A percentile compares a stretch with the other conserved stretches of the same genome.
These are phyloP conservation scores for Acronicta leporina DNA, from an alignment of 2,888 invertebrate genomes.

Conservation along the genomic window DNA sequence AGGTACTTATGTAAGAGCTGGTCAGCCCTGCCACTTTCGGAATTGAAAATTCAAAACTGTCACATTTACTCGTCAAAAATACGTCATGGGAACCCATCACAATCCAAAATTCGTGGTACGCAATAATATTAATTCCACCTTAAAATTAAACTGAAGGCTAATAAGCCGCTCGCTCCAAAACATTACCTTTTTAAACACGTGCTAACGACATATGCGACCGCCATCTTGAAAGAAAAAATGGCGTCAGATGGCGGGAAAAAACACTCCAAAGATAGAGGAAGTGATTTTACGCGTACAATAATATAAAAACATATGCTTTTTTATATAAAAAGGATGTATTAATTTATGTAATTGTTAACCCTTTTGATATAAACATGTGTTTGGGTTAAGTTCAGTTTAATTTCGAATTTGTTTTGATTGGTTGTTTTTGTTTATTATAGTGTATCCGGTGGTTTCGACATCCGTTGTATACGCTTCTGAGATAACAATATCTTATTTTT, in stretches of 20 bases:
- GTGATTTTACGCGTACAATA: conserved; percentile 85
- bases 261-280: conserved; percentile 83
- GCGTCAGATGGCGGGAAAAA: conserved; percentile 83
- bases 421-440: conserved; percentile 67
- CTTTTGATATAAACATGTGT: conserved; percentile 84
- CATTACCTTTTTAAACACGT: conserved; percentile 70
- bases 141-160: conserved; percentile 35
- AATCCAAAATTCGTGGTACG: conserved; percentile 23
- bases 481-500: conserved; percentile 39
- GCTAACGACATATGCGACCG: conserved; percentile 79
- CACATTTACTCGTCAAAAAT: conserved; percentile 14
- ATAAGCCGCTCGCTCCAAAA: conserved; percentile 45
- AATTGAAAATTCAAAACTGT: neutral
- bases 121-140: conserved; percentile 16
- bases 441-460: conserved; percentile 75
- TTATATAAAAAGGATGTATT: conserved; percentile 82
- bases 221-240: conserved; percentile 76
- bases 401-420: conserved; percentile 86
- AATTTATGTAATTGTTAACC: conserved; percentile 88
- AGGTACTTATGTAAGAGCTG: too few species aligned
- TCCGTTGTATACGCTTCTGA: conserved; percentile 62
- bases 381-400: conserved; percentile 81
- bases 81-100: conserved; percentile 13
- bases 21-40: too few species aligned
- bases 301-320: conserved; percentile 75